These are phyloP conservation scores for Drosophila setifemur DNA, from an alignment of 1,140 invertebrate species.

Conservation along the genomic window DNA sequence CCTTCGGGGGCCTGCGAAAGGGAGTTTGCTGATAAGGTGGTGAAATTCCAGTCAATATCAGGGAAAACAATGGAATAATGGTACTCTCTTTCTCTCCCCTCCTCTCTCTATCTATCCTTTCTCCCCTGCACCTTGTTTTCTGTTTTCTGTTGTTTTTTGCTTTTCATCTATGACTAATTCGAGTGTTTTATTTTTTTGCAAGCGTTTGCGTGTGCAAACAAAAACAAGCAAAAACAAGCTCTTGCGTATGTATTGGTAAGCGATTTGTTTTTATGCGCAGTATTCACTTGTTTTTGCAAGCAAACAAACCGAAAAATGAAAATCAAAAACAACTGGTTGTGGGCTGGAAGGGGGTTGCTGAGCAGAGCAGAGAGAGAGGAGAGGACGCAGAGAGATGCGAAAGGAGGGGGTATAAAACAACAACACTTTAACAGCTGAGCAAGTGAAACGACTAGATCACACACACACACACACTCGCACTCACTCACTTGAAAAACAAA, in stretches of 20 bases:
- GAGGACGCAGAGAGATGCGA: neutral
- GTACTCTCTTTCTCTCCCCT: neutral
- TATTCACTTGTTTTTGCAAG: constrained; percentile 36
- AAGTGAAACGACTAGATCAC: constrained; percentile 53
- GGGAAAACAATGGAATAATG: neutral
- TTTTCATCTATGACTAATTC: constrained; percentile 57
- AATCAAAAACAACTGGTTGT: constrained; percentile 59
- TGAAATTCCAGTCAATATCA: too few relatives aligned
- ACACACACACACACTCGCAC: constrained; percentile 9
- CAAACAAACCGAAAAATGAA: constrained; percentile 52
- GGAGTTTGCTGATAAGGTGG: constrained; percentile 40
- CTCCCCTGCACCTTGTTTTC: neutral
- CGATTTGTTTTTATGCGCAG: constrained; percentile 51
- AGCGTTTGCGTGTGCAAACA: constrained; percentile 5
- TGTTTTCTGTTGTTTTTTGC: neutral
- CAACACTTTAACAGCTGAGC: constrained; percentile 66
- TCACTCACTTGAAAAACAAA: neutral
- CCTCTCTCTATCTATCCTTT: neutral
- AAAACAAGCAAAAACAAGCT: constrained; percentile 10
- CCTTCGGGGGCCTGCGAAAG: constrained; percentile 13
- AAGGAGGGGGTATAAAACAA: constrained; percentile 37
- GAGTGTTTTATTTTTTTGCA: neutral
- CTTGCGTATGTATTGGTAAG: constrained; percentile 23
- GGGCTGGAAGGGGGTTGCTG: too few relatives aligned
- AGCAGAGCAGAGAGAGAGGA: neutral